A percentile compares a stretch with the other conserved stretches of the same genome.
Evolutionary conservation across 2,797 vertebrate species (phyloP).

Genomic region (Poecilia velifera): DNA sequence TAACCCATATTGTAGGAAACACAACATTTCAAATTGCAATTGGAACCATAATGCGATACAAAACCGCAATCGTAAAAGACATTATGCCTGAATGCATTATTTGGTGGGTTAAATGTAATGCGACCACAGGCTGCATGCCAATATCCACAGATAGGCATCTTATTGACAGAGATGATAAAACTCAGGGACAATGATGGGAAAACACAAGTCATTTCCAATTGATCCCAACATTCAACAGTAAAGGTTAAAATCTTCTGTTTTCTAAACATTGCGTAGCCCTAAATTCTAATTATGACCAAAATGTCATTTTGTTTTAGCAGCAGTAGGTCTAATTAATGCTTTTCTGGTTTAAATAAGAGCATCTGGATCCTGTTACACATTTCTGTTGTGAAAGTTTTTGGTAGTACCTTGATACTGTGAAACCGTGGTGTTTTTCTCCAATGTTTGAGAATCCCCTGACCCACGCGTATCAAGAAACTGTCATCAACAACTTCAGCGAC

Average conservation of each 20-base stretch:
- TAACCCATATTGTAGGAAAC: not conserved
- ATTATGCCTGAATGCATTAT: not conserved
- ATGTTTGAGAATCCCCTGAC: not conserved
- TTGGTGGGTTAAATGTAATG: not conserved
- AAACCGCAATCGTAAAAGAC: not conserved
- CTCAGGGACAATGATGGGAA: not conserved
- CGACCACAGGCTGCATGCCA: not conserved
- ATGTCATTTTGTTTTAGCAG: not conserved
- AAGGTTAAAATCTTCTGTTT: not conserved
- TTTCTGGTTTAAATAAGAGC: conserved; percentile 1
- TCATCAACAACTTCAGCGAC: conserved; percentile 70
- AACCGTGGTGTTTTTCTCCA: not conserved
- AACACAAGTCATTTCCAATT: not conserved
- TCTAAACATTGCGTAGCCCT: not conserved
- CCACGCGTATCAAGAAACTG: conserved; percentile 1
- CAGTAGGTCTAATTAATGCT: not conserved
- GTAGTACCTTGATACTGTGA: conserved; percentile 2
- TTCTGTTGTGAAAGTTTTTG: not conserved
- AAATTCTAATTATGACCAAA: not conserved
- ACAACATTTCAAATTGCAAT: not conserved
- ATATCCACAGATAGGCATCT: not conserved
- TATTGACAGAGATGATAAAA: not conserved
- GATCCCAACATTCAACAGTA: not conserved
- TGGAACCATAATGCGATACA: not conserved
- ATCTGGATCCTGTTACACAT: not conserved